Percentiles rank a stretch among this genome's conserved stretches.
Evolutionary conservation across 2,888 invertebrate species (phyloP).

Genomic region (Nesidiocoris tenuis): DNA sequence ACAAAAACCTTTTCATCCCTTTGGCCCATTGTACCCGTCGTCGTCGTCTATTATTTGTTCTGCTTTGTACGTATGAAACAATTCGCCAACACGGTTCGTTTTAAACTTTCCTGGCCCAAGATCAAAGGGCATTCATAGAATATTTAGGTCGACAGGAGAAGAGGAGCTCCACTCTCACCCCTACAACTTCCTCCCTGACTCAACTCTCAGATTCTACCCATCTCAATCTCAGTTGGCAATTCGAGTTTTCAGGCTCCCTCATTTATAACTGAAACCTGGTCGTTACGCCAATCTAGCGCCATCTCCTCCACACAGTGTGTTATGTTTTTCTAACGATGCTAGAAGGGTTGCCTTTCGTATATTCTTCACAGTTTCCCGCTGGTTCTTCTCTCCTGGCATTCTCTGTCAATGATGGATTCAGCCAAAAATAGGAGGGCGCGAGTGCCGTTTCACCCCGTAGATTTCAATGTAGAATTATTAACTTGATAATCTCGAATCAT

Average conservation of each 20-base stretch:
- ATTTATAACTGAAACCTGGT: slow-evolving; percentile 15
- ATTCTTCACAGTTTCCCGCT: too few relatives aligned
- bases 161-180: background rate
- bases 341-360: too few relatives aligned
- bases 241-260: slow-evolving; percentile 2
- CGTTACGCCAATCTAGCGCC: slow-evolving; percentile 7
- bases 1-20: background rate
- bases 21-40: slow-evolving; percentile 13
- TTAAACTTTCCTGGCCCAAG: slow-evolving; percentile 30
- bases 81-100: slow-evolving; percentile 32
- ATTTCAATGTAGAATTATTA: too few relatives aligned
- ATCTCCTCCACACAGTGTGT: background rate
- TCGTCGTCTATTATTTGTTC: slow-evolving; percentile 20
- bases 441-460: too few relatives aligned
- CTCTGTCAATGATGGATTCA: too few relatives aligned
- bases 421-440: too few relatives aligned
- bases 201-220: slow-evolving; percentile 1
- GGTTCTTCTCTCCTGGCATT: too few relatives aligned
- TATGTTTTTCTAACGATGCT: background rate
- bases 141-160: slow-evolving; percentile 20
- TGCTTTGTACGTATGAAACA: slow-evolving; percentile 38
- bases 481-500: too few relatives aligned
- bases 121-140: slow-evolving; percentile 30
- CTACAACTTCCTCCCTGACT: slow-evolving; percentile 1
- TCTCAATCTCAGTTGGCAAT: slow-evolving; percentile 15